A percentile compares a stretch with the other conserved stretches of the same genome.
Evolutionary conservation across 1,140 invertebrate genomes (phyloP).

Genomic region (Drosophila seguyi): DNA sequence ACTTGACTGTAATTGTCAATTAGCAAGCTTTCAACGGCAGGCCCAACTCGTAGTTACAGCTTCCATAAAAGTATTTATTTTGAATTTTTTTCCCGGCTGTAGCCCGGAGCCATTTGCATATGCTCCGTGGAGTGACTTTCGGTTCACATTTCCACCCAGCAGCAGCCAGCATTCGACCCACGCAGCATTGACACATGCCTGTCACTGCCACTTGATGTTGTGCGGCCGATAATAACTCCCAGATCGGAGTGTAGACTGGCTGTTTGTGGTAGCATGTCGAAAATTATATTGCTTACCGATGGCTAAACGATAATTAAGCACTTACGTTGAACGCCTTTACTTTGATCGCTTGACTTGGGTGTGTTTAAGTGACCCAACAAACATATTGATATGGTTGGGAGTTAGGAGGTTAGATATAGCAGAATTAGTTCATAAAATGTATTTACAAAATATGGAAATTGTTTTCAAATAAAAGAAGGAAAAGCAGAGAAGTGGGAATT

Average conservation of each 20-base stretch:
- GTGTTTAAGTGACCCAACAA: conserved; percentile 21
- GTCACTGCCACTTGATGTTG: conserved; percentile 59
- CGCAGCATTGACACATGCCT: conserved; percentile 68
- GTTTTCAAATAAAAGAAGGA: no score
- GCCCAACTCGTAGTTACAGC: conserved; percentile 47
- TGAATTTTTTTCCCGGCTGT: conserved; percentile 15
- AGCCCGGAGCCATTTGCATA: conserved; percentile 39
- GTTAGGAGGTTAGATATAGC: not conserved
- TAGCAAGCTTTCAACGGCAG: conserved; percentile 73
- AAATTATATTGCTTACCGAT: conserved; percentile 43
- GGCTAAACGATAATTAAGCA: conserved; percentile 53
- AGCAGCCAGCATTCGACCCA: conserved; percentile 43
- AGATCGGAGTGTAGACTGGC: conserved; percentile 10
- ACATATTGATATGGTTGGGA: not conserved
- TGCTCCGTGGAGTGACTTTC: conserved; percentile 39
- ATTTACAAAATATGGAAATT: not conserved
- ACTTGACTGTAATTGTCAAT: conserved; percentile 71
- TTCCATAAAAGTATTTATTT: conserved; percentile 58
- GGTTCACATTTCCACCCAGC: conserved; percentile 32
- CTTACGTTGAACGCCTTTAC: conserved; percentile 34
- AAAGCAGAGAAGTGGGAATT: no score
- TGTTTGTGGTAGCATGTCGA: conserved; percentile 68
- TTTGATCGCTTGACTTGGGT: conserved; percentile 17
- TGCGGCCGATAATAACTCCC: conserved; percentile 34
- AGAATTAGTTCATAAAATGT: not conserved